Conservation (phyloP, 2,113 vertebrate species). For the Tinamus guttatus region DNA sequence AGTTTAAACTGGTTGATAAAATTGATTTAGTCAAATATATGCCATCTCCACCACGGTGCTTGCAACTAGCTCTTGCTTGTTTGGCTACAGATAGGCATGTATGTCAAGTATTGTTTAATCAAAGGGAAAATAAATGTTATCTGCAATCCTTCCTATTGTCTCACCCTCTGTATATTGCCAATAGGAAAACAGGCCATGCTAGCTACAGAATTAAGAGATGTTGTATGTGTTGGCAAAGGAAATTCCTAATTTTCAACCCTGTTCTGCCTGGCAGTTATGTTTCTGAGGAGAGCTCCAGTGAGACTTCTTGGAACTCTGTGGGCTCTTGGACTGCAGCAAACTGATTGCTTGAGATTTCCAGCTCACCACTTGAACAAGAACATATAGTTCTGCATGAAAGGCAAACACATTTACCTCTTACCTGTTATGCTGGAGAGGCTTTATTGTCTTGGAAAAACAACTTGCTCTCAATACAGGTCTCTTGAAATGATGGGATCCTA, state of each 20-base stretch:
- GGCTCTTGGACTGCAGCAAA: not conserved
- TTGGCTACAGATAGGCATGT: not conserved
- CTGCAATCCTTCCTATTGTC: not conserved
- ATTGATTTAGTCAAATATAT: not conserved
- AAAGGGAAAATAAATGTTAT: not conserved
- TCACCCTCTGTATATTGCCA: not conserved
- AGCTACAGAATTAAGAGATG: conserved; percentile 1
- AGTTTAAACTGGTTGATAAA: not conserved
- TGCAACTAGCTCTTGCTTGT: not conserved
- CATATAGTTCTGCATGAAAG: not conserved
- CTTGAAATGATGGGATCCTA: not conserved
- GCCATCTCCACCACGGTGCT: not conserved
- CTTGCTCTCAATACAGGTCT: not conserved
- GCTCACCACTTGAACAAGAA: not conserved
- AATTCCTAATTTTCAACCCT: conserved; percentile 30
- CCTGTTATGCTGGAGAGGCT: not conserved
- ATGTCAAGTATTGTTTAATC: not conserved
- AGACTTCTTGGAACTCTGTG: conserved; percentile 63
- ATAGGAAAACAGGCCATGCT: not conserved
- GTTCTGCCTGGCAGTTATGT: conserved; percentile 27
- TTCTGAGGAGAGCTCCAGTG: conserved; percentile 53
- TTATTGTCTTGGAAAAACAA: conserved; percentile 21
- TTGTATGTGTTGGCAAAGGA: conserved; percentile 44
- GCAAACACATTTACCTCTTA: conserved; percentile 8
- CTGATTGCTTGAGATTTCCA: conserved; percentile 4